Evolutionary conservation across 2,888 invertebrate genomes (phyloP), one percentile per base, ranked within the genome.

Genomic region (Pasiphila rectangulata): DNA sequence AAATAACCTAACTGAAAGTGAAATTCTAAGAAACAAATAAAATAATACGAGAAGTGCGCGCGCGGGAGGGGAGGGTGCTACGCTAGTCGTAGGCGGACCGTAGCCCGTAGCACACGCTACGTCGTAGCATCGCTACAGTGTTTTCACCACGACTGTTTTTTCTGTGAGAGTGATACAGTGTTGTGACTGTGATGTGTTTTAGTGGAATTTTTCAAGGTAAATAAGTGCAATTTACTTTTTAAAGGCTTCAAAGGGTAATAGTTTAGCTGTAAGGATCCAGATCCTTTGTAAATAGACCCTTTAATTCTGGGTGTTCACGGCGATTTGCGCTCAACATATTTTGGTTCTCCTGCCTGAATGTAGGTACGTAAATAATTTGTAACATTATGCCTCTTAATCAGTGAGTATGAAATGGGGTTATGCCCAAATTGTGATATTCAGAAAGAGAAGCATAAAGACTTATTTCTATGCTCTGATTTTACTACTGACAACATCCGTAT

Each of bases 31-130:
- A 58, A 61, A 62, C 57, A 60, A 48, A 57, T 56, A 64, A 64
- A 58, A 63, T 61, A 60, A 56, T 59, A 62, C 61, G 36, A 55
- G 59, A 67, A 63, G 68, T 57, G 63, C 64, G 53, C 69, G 61
- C 58, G 61, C 56, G 56, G 57, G 59, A 76, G 66, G 83, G 80
- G 83, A 77, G 63, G 79, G 69, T 69, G 61, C 75, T 76, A 74
- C 84, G 83, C 74, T 84, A 87, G 86, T 87, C 78, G 75, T 74
- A 78, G 75, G 72, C 61, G 69, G 72, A 78, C 73, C 83, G 83
- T 81, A 76, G 81, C 69, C 61, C 79, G 76, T 75, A 76, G 78
- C 75, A 67, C 69, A 59, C 83, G 84, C 83, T 82, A 81, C 83
- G 79, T 47, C 64, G 71, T 58, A 51, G 56, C 47, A 29, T 43